Conservation (phyloP, 2,888 invertebrate genomes). For the Petrophora chlorosata region DNA sequence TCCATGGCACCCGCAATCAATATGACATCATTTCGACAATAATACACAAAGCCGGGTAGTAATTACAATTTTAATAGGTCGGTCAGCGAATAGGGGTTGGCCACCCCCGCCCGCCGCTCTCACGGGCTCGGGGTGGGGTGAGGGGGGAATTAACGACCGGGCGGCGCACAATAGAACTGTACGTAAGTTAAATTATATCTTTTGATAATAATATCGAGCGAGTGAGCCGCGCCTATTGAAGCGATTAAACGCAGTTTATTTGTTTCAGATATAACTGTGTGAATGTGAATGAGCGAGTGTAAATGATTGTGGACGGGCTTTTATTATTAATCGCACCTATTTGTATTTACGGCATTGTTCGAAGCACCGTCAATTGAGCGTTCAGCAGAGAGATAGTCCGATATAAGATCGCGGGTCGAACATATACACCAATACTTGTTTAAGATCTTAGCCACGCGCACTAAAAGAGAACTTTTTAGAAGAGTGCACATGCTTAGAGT, state of each 20-base stretch:
- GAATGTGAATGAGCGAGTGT: background rate
- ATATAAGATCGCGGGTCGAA: too few relatives aligned
- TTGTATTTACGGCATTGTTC: too few relatives aligned
- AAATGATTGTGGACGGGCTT: too few relatives aligned
- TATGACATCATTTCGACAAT: slow-evolving; percentile 68
- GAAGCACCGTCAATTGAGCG: too few relatives aligned
- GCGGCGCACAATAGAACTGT: slow-evolving; percentile 61
- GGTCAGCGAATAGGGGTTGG: slow-evolving; percentile 58
- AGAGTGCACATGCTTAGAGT: too few relatives aligned
- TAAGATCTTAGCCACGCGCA: too few relatives aligned
- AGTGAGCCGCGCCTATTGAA: slow-evolving; percentile 41
- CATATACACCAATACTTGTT: too few relatives aligned
- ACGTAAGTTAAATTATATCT: slow-evolving; percentile 65
- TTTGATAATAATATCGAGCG: slow-evolving; percentile 60
- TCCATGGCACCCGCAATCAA: slow-evolving; percentile 52
- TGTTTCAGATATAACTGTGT: slow-evolving; percentile 11
- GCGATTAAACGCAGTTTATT: slow-evolving; percentile 34
- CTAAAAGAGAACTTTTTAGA: too few relatives aligned
- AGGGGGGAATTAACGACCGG: slow-evolving; percentile 48
- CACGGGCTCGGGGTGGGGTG: slow-evolving; percentile 25
- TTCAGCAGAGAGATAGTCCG: too few relatives aligned
- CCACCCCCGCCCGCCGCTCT: slow-evolving; percentile 26
- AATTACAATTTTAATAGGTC: slow-evolving; percentile 80
- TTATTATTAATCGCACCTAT: too few relatives aligned
- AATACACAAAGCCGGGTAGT: slow-evolving; percentile 68